Evolutionary conservation across 2,113 vertebrate genomes (phyloP).

Genomic region (Pterocles gutturalis): DNA sequence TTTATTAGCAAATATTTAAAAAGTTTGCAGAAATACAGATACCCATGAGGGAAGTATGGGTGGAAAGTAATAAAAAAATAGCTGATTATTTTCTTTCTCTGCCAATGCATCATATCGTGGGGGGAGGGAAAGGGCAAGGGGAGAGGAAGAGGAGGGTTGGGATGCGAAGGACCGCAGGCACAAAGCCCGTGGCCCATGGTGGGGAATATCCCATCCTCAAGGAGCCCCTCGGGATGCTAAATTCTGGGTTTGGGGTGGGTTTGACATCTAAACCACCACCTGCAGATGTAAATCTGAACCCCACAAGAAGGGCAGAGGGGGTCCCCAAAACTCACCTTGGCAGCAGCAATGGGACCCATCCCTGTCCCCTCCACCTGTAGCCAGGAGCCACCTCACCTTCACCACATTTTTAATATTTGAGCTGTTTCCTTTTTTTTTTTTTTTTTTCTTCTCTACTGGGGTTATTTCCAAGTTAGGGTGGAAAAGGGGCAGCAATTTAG

Average conservation of each 20-base stretch:
- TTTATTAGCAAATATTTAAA: slow-evolving; percentile 66
- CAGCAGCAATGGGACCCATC: rapidly evolving
- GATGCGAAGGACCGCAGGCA: neutral
- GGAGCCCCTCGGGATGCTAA: neutral
- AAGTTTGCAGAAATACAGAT: slow-evolving; percentile 39
- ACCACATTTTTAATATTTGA: neutral
- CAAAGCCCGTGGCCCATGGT: neutral
- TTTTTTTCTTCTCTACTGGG: neutral
- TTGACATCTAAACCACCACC: neutral
- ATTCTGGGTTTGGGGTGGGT: neutral
- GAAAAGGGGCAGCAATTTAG: neutral
- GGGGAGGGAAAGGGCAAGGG: neutral
- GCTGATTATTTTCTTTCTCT: slow-evolving; percentile 33
- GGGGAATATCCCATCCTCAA: neutral
- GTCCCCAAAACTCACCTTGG: neutral
- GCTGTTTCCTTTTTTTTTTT: neutral
- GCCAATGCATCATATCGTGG: neutral
- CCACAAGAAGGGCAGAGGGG: neutral
- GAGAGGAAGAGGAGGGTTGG: neutral
- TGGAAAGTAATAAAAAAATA: slow-evolving; percentile 51
- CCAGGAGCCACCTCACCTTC: neutral
- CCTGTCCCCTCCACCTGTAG: neutral
- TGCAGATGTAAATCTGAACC: neutral
- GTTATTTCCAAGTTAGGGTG: neutral
- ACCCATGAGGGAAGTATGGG: neutral